A percentile compares a stretch with the other conserved stretches of the same genome.
Conservation (phyloP, 2,113 vertebrate species). For the Paradisaea rubra region DNA sequence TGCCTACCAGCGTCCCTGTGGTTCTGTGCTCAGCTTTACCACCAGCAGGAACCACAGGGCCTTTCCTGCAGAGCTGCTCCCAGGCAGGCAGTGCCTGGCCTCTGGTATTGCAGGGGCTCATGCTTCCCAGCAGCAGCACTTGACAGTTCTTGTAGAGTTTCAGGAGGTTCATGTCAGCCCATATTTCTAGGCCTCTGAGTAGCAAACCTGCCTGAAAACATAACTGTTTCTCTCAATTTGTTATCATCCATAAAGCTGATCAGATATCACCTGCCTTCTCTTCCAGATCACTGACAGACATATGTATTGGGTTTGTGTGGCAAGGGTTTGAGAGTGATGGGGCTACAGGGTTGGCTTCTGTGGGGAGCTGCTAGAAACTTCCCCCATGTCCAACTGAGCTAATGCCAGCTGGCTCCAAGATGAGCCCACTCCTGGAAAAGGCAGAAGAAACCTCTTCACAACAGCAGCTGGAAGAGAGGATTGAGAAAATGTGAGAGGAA, state of each 20-base stretch:
- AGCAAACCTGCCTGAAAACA: background rate
- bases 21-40: background rate
- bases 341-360: background rate
- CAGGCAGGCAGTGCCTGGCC: background rate
- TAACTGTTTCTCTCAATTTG: background rate
- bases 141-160: background rate
- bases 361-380: background rate
- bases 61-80: background rate
- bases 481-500: background rate
- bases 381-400: background rate
- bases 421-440: background rate
- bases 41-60: accelerated
- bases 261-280: background rate
- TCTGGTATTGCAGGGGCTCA: background rate
- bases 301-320: too few relatives aligned
- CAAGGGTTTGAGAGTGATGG: background rate
- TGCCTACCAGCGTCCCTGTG: background rate
- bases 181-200: background rate
- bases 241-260: background rate
- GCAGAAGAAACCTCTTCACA: background rate
- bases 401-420: background rate
- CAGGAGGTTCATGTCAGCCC: background rate
- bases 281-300: background rate
- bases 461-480: background rate
- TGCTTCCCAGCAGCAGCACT: background rate